A percentile compares a stretch with the other conserved stretches of the same genome.
Conservation (phyloP, 2,888 invertebrate species). For the Chydorus sphaericus region DNA sequence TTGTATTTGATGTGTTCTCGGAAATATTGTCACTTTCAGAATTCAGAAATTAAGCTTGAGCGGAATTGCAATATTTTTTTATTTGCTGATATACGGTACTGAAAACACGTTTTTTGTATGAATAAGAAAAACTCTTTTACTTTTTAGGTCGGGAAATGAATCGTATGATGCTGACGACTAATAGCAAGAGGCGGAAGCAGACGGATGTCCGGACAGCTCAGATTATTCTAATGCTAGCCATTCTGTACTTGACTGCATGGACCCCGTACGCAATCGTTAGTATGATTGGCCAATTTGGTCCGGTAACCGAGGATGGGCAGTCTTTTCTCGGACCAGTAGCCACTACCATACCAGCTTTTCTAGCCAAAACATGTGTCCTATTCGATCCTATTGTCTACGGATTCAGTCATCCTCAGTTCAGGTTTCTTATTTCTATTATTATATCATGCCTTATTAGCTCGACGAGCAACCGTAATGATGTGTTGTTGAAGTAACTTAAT, state of each 20-base stretch:
- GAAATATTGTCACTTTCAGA: no score
- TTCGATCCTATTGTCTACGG: constrained; percentile 35
- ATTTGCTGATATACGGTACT: no score
- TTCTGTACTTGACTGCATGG: constrained; percentile 32
- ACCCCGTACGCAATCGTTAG: constrained; percentile 33
- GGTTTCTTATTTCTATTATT: no score
- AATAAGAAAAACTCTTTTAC: no score
- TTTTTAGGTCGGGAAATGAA: constrained; percentile 32
- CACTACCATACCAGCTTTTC: constrained; percentile 31
- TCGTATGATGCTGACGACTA: constrained; percentile 16
- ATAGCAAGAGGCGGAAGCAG: constrained; percentile 19
- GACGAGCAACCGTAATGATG: no score
- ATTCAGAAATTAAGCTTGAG: no score
- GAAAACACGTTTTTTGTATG: no score
- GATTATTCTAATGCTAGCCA: constrained; percentile 28
- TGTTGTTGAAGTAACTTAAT: no score
- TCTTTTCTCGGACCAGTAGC: constrained; percentile 25
- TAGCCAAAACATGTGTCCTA: constrained; percentile 33
- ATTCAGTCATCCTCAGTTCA: constrained; percentile 30
- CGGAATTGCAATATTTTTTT: no score
- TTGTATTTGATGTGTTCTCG: no score
- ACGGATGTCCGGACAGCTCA: constrained; percentile 26
- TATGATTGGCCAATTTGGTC: constrained; percentile 31
- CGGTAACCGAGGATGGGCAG: constrained; percentile 1
- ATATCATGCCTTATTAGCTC: no score